Percentiles rank a stretch among this genome's conserved stretches.
Evolutionary conservation across 2,113 vertebrate species (phyloP).

Genomic region (Ptychochromis oligacanthus): DNA sequence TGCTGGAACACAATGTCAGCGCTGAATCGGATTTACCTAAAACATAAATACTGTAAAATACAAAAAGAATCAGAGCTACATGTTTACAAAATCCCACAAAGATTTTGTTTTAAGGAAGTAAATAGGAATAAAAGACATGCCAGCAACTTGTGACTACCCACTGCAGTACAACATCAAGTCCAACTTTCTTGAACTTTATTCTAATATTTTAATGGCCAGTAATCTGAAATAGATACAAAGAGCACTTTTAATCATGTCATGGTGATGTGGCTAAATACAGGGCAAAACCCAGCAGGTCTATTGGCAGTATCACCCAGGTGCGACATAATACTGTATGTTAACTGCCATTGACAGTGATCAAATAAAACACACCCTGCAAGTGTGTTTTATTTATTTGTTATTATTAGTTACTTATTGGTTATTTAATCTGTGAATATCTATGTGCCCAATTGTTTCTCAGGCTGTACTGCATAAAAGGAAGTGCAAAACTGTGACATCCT

Average conservation of each 20-base stretch:
- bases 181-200: not conserved
- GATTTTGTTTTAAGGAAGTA: not conserved
- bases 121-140: not conserved
- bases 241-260: not conserved
- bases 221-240: not conserved
- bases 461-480: not conserved
- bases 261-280: conserved; percentile 10
- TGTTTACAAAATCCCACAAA: not conserved
- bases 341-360: not conserved
- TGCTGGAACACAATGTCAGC: not conserved
- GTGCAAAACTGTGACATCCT: not conserved
- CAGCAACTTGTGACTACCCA: not conserved
- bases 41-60: not conserved
- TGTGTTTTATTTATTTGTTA: not conserved
- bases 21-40: too few species aligned
- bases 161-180: not conserved
- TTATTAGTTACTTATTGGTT: not conserved
- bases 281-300: not conserved
- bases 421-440: not conserved
- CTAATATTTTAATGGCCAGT: not conserved
- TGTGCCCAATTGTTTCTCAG: not conserved
- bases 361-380: not conserved
- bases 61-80: not conserved
- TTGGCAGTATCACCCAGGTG: not conserved
- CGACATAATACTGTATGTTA: conserved; percentile 1